Evolutionary conservation across 1,140 invertebrate genomes (phyloP).

Genomic region (Lepidurus packardi): DNA sequence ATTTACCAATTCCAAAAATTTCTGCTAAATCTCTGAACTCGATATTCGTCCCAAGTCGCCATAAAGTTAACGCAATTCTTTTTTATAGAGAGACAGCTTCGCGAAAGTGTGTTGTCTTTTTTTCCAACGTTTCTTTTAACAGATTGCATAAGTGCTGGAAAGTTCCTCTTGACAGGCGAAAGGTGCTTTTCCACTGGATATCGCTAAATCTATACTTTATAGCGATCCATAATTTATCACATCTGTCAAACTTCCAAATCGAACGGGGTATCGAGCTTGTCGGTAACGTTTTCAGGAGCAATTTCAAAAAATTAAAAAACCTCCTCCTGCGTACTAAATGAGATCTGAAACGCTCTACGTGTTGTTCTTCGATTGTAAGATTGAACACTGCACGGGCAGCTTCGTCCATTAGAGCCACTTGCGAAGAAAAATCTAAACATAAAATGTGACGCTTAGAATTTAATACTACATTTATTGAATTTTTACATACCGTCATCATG

Average conservation of each 20-base stretch:
- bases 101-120: background rate
- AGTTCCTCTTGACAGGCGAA: constrained; percentile 4
- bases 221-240: constrained; percentile 6
- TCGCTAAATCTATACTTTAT: constrained; percentile 7
- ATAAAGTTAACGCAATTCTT: background rate
- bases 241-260: background rate
- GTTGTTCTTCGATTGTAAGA: too few species aligned
- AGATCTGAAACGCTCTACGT: too few species aligned
- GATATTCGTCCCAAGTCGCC: background rate
- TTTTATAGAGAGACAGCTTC: background rate
- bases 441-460: too few species aligned
- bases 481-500: too few species aligned
- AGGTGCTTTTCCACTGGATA: background rate
- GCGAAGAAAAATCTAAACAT: too few species aligned
- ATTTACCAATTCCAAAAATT: constrained; percentile 1
- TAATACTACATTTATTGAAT: too few species aligned
- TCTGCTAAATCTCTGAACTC: background rate
- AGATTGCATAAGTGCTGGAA: background rate
- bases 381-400: too few species aligned
- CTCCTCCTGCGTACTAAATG: too few species aligned
- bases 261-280: background rate
- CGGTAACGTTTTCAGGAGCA: background rate
- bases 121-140: background rate
- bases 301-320: too few species aligned
- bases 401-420: too few species aligned